Base-by-base conservation (phyloP, 2,113 vertebrate genomes). In the Nymphicus hollandicus region DNA sequence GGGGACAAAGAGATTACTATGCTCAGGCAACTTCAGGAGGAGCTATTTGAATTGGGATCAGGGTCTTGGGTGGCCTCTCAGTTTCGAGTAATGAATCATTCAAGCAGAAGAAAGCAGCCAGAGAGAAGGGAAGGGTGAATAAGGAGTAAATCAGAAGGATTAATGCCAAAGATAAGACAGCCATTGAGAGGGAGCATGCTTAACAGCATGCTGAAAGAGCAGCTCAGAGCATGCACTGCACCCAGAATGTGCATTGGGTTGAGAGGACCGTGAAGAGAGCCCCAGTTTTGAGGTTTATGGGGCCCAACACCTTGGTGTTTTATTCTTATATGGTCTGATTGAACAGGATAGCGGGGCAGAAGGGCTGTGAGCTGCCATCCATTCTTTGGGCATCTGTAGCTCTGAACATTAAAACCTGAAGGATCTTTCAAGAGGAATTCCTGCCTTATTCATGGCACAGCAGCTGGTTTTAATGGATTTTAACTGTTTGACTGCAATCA, bases 381-480 rank as follows among this genome's bases (percentile, higher is more conserved):
- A 2, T 39, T 23, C 6, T 50, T 15, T 29, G 44, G 53, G 33
- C 31, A 49, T 70, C 68, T 88, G 50, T 65, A 86, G 76, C 64
- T 70, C 50, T 43, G 46, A 53, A 10, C 11, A 80, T 4, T 31
- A 88, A 88, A 88, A 70, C 46, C 49, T 70, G 79, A 82, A 73
- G 61, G 64, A 17, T 47, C 60, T 86, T 88, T 52, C 55, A 83
- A 20, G 33, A 81, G 25, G 65, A 94, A 64, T 89, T 81, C n/a
- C 55, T 92, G 64, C 50, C 55, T 77, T 77, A 55, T 60, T 83
- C 69, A 55, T 44, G 50, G 55, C 65, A 86, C 14, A 64, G 80
- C 83, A 95, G 60, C 91, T 93, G 72, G 43, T 78, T 95, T 86
- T 90, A 86, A 94, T 95, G 82, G 85, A 77, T 91, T 88, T 88